Percentiles rank a stretch among this genome's conserved stretches.
Evolutionary conservation across 23 tunicate species (phyloP).

Genomic region (Diplosoma virens): DNA sequence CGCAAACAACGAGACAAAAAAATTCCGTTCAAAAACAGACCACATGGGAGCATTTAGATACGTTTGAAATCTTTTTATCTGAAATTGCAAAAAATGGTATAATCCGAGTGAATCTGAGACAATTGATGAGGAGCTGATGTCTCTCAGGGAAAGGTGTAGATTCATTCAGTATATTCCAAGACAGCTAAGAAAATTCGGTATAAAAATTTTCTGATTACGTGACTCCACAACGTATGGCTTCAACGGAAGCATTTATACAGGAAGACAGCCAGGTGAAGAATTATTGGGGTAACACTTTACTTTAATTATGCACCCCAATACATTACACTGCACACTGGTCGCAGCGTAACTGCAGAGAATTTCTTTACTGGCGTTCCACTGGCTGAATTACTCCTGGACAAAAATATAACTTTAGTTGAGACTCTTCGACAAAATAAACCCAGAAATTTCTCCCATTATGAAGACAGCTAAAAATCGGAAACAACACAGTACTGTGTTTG

Average conservation of each 20-base stretch:
- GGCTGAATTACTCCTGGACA: not conserved
- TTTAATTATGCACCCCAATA: not conserved
- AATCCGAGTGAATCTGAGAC: no score
- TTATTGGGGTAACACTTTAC: not conserved
- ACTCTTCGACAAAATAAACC: not conserved
- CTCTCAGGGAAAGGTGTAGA: not conserved
- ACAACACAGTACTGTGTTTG: not conserved
- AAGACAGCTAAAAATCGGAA: not conserved
- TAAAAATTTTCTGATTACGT: not conserved
- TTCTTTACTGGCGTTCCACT: not conserved
- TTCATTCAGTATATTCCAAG: not conserved
- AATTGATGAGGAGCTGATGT: not conserved
- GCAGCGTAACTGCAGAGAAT: not conserved
- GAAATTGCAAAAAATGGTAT: no score
- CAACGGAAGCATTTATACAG: not conserved
- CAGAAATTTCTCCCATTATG: not conserved
- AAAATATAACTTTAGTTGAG: not conserved
- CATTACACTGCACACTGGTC: not conserved
- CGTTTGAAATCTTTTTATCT: not conserved
- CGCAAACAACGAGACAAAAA: no score
- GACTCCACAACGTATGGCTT: no score
- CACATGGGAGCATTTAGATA: not conserved
- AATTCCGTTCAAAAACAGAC: not conserved
- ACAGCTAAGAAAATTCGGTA: not conserved
- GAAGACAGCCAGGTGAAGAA: not conserved